Percentiles rank a stretch among this genome's conserved stretches.
phyloP scores from a whole-genome alignment of 2,113 vertebrate genomes.

The Oryzias curvinotus region DNA sequence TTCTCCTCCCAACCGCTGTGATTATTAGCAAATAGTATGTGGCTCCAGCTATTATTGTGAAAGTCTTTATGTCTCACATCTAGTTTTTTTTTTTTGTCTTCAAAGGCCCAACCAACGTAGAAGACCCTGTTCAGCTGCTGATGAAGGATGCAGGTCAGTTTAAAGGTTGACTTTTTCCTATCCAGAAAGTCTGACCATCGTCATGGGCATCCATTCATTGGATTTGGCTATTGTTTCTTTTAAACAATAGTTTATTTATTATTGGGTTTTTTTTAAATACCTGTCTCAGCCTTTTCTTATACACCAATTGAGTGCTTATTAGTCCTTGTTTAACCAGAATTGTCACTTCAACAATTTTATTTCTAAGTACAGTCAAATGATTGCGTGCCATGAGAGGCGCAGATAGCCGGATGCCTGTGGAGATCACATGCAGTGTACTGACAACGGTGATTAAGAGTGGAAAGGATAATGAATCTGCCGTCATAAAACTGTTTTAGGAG shows the following conservation, averaged over 20 bases:
- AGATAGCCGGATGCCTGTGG: slow-evolving; percentile 23
- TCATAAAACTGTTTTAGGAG: slow-evolving; percentile 32
- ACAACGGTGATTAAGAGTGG: slow-evolving; percentile 36
- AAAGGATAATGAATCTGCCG: slow-evolving; percentile 6
- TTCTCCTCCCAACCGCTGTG: background rate
- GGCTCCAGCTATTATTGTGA: background rate
- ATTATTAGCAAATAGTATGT: background rate
- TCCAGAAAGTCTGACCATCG: slow-evolving; percentile 18
- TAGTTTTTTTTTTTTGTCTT: slow-evolving; percentile 21
- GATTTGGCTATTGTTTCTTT: background rate
- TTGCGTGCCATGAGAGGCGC: slow-evolving; percentile 15
- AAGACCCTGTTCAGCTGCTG: slow-evolving; percentile 86
- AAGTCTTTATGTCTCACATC: background rate
- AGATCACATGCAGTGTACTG: slow-evolving; percentile 28
- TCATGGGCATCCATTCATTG: background rate
- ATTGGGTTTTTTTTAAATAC: too few relatives aligned
- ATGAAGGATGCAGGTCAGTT: slow-evolving; percentile 96
- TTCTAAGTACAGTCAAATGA: slow-evolving; percentile 19
- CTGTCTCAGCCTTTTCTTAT: too few relatives aligned
- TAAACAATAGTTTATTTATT: too few relatives aligned
- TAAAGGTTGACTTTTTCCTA: background rate
- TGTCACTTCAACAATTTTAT: too few relatives aligned
- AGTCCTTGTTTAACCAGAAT: too few relatives aligned
- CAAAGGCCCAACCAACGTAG: slow-evolving; percentile 84
- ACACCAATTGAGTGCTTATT: too few relatives aligned